These are phyloP conservation scores for Druceiella hillmani DNA, from an alignment of 2,888 invertebrate genomes.

Conservation along the genomic window DNA sequence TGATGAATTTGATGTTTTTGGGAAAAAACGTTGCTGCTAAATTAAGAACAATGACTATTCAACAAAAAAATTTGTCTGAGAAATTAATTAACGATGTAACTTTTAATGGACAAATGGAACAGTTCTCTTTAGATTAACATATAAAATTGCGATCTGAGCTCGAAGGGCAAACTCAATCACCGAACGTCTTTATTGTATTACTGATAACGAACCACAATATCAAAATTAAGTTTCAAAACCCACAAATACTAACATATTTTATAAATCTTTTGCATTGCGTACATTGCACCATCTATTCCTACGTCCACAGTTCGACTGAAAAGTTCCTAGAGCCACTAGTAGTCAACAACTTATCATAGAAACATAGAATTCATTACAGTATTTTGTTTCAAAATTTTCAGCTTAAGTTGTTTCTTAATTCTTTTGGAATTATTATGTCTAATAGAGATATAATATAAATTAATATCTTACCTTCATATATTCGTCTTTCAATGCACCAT, in stretches of 20 bases:
- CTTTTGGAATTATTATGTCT: too few species aligned
- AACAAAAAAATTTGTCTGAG: constrained; percentile 17
- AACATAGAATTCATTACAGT: constrained; percentile 5
- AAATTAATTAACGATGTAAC: constrained; percentile 17
- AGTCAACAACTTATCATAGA: constrained; percentile 2
- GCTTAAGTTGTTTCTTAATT: too few species aligned
- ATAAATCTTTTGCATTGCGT: neutral
- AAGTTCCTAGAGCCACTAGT: constrained; percentile 3
- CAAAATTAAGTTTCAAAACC: too few species aligned
- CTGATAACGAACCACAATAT: too few species aligned
- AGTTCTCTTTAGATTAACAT: constrained; percentile 2
- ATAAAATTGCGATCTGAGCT: too few species aligned
- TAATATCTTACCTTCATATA: too few species aligned
- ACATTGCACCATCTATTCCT: constrained; percentile 6
- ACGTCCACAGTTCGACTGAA: constrained; percentile 6
- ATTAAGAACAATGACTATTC: constrained; percentile 15
- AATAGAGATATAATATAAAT: too few species aligned
- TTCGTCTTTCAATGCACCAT: constrained; percentile 5
- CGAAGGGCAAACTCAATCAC: too few species aligned
- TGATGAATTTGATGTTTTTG: constrained; percentile 14
- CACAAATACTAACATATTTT: too few species aligned
- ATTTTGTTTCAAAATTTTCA: constrained; percentile 5
- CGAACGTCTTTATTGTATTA: too few species aligned
- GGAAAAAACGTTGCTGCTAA: constrained; percentile 12
- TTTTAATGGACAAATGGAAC: constrained; percentile 6